These are phyloP conservation scores for Raja brachyura DNA, from an alignment of 2,113 vertebrate species.

Conservation along the genomic window DNA sequence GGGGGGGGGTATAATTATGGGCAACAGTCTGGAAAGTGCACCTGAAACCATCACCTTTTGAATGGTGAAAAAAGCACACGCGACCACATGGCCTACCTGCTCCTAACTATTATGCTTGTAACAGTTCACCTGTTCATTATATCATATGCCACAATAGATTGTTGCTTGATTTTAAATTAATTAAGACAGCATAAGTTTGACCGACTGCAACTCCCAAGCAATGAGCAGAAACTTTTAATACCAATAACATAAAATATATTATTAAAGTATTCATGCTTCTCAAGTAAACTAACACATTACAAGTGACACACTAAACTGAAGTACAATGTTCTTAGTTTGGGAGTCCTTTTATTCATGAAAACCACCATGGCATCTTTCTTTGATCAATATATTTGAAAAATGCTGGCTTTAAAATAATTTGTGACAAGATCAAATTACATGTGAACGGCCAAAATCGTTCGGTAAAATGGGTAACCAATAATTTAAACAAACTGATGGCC, in stretches of 20 bases:
- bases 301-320: too few relatives aligned
- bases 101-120: too few relatives aligned
- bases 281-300: not conserved
- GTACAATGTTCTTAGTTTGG: too few relatives aligned
- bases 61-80: too few relatives aligned
- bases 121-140: not conserved
- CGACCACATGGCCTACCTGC: too few relatives aligned
- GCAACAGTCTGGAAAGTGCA: too few relatives aligned
- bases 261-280: not conserved
- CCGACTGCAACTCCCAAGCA: not conserved
- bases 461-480: not conserved
- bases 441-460: not conserved
- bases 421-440: not conserved
- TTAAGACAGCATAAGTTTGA: not conserved
- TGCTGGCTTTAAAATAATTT: not conserved
- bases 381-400: not conserved
- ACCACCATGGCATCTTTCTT: too few relatives aligned
- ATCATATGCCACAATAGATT: not conserved
- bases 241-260: not conserved
- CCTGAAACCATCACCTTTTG: too few relatives aligned
- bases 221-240: not conserved
- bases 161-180: not conserved
- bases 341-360: too few relatives aligned
- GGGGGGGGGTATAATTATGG: too few relatives aligned
- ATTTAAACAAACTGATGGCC: not conserved